Percentiles rank a stretch among this genome's conserved stretches.
Conservation (phyloP, 1,140 invertebrate genomes). For the Procambarus clarkii region DNA sequence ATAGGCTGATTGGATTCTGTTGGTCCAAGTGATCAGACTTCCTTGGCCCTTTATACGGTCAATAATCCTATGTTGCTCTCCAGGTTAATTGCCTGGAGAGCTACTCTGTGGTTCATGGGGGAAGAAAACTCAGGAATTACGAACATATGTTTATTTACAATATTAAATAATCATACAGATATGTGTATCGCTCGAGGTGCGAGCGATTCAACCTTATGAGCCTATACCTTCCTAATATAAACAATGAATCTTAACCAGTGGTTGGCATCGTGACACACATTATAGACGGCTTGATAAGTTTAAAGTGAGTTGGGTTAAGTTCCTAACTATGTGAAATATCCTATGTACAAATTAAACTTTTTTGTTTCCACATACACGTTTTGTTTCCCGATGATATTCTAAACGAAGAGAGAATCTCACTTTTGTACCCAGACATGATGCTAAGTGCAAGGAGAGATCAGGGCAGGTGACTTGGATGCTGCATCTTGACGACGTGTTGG, state of each 20-base stretch:
- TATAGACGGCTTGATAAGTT: slow-evolving; percentile 55
- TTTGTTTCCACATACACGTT: slow-evolving; percentile 18
- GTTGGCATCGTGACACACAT: slow-evolving; percentile 48
- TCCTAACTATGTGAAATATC: slow-evolving; percentile 35
- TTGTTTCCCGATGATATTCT: not conserved
- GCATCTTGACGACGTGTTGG: too few species aligned
- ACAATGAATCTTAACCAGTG: slow-evolving; percentile 46
- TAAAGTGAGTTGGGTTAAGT: slow-evolving; percentile 33
- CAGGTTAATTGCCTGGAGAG: too few species aligned
- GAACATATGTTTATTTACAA: slow-evolving; percentile 51
- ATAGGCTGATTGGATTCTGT: too few species aligned
- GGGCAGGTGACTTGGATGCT: not conserved
- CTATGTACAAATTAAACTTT: slow-evolving; percentile 42
- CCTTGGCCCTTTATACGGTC: too few species aligned
- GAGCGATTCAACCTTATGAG: slow-evolving; percentile 32
- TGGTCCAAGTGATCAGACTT: too few species aligned
- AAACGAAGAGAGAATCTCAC: slow-evolving; percentile 16
- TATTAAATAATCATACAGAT: slow-evolving; percentile 42
- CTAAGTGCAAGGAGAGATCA: not conserved
- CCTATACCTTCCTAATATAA: slow-evolving; percentile 34
- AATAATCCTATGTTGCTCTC: too few species aligned
- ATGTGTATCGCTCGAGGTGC: not conserved
- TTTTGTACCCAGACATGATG: slow-evolving; percentile 50
- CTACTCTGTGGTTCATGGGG: too few species aligned
- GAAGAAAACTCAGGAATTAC: not conserved